phyloP scores from a whole-genome alignment of 1,140 invertebrate genomes.

The Tribolium castaneum region DNA sequence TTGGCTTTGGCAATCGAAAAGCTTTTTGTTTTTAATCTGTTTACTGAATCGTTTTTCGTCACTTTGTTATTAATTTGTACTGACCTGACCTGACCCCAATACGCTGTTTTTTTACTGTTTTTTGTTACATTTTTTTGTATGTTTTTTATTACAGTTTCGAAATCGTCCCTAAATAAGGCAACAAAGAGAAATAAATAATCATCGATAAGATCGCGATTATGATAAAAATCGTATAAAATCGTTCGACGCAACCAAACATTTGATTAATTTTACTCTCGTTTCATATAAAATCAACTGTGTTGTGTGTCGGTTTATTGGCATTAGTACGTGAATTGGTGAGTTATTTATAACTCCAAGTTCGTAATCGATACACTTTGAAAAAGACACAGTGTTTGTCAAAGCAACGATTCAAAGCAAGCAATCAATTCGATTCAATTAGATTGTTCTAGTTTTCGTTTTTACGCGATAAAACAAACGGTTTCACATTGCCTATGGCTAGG shows the following conservation, averaged over 20 bases:
- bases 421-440: not conserved
- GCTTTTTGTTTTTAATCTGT: too few species aligned
- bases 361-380: slow-evolving; percentile 2
- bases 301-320: not conserved
- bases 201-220: not conserved
- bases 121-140: too few species aligned
- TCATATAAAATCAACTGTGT: too few species aligned
- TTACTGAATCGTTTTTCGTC: too few species aligned
- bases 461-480: not conserved
- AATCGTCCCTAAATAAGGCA: not conserved
- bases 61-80: too few species aligned
- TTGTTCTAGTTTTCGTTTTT: not conserved
- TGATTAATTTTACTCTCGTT: not conserved
- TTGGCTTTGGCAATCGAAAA: too few species aligned
- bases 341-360: not conserved
- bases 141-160: too few species aligned
- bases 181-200: not conserved
- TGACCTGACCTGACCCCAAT: too few species aligned
- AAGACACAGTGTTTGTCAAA: not conserved
- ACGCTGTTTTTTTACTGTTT: too few species aligned
- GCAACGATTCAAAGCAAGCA: not conserved
- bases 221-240: not conserved
- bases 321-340: not conserved
- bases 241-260: not conserved
- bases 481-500: not conserved